Conservation (phyloP, 2,888 invertebrate genomes). For the Eupithecia subfuscata region DNA sequence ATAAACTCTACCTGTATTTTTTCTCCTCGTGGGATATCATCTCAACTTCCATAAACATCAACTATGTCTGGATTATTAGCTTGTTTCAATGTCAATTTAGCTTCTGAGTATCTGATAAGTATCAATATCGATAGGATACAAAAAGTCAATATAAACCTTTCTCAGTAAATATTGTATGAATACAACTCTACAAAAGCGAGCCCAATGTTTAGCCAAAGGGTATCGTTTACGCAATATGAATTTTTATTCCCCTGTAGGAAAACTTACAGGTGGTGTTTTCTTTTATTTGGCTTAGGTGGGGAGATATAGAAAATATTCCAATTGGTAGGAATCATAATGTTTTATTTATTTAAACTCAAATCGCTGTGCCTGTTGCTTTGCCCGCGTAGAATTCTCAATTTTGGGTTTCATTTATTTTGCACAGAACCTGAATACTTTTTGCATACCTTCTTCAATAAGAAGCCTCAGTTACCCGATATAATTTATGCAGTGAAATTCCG, state of each 20-base stretch:
- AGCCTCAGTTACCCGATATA: background rate
- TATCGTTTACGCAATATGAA: conserved; percentile 39
- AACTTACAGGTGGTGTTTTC: conserved; percentile 1
- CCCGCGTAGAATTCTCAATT: too few relatives aligned
- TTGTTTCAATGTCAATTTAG: background rate
- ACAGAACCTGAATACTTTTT: too few relatives aligned
- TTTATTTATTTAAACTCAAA: too few relatives aligned
- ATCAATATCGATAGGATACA: background rate
- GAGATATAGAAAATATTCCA: background rate
- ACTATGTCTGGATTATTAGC: background rate
- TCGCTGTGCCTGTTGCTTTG: too few relatives aligned
- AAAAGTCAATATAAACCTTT: background rate
- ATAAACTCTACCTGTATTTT: background rate
- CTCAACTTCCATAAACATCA: background rate
- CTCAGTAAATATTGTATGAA: background rate
- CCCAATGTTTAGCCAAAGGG: conserved; percentile 25
- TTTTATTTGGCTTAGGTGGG: background rate
- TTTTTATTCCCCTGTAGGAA: conserved; percentile 35
- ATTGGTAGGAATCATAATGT: background rate
- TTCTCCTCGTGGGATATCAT: background rate
- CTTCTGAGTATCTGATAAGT: background rate
- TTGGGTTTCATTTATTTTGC: too few relatives aligned
- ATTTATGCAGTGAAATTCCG: background rate
- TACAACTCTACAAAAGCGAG: background rate
- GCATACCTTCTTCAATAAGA: too few relatives aligned